Evolutionary conservation across 2,113 vertebrate species (phyloP).

Genomic region (Falco punctatus): DNA sequence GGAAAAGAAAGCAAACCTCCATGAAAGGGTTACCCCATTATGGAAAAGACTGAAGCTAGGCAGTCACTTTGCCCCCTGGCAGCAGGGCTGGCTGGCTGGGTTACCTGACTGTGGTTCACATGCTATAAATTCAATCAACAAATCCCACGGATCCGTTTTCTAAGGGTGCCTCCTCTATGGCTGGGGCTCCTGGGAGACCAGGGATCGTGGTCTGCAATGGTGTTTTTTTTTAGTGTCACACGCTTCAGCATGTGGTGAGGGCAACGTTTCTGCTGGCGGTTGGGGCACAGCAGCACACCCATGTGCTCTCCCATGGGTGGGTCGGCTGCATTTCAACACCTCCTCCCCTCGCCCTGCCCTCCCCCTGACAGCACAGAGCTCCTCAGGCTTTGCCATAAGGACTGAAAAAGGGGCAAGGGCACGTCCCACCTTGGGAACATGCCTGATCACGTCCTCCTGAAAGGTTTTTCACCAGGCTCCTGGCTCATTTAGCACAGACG

Average conservation of each 20-base stretch:
- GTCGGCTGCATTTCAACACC: not conserved
- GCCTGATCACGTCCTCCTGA: not conserved
- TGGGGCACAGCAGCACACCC: not conserved
- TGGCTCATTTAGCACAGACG: not conserved
- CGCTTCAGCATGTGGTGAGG: accelerated
- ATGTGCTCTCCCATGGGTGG: accelerated
- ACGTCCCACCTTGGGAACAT: accelerated
- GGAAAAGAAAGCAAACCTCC: not conserved
- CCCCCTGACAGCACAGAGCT: not conserved
- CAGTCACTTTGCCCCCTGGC: not conserved
- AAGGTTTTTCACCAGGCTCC: not conserved
- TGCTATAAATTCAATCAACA: not conserved
- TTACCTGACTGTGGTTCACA: not conserved
- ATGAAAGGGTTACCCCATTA: not conserved
- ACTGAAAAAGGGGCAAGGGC: not conserved
- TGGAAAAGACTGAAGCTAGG: not conserved
- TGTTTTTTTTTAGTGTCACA: not conserved
- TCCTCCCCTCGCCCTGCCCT: not conserved
- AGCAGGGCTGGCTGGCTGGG: not conserved
- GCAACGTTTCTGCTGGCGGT: not conserved
- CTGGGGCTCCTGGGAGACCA: not conserved
- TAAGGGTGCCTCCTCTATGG: accelerated
- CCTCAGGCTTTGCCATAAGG: not conserved
- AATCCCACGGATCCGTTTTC: not conserved
- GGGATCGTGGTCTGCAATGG: accelerated